Conservation (phyloP, 37 sponge, comb jelly and placozoan species). For the Beroe forskalii region DNA sequence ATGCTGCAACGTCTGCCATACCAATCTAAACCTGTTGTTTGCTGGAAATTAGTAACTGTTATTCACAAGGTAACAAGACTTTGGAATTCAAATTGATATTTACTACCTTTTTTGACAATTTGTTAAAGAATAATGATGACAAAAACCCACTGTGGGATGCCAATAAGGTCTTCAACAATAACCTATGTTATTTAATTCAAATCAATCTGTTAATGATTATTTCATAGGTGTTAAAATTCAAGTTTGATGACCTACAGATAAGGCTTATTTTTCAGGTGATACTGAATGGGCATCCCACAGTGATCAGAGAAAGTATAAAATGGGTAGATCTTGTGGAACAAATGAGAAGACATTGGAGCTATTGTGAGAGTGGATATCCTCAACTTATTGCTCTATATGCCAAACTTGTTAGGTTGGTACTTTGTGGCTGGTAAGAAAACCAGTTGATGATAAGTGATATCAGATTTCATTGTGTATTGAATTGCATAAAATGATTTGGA, state of each 20-base stretch:
- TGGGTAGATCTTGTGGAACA: conserved; percentile 45
- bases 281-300: conserved; percentile 29
- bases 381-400: conserved; percentile 34
- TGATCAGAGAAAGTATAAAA: conserved; percentile 50
- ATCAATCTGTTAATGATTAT: too few relatives aligned
- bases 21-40: conserved; percentile 30
- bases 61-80: conserved; percentile 16
- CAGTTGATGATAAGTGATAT: neutral
- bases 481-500: too few relatives aligned
- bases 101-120: neutral
- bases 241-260: too few relatives aligned
- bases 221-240: too few relatives aligned
- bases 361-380: conserved; percentile 27
- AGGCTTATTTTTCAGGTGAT: conserved; percentile 34
- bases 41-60: conserved; percentile 45
- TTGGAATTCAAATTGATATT: neutral
- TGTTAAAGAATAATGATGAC: too few relatives aligned
- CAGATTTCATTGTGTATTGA: neutral
- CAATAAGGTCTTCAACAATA: too few relatives aligned
- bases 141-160: too few relatives aligned
- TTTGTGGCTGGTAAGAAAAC: neutral
- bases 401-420: conserved; percentile 29
- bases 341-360: conserved; percentile 38
- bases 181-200: too few relatives aligned
- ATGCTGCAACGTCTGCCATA: conserved; percentile 41